These are phyloP conservation scores for Sebastes fasciatus DNA, from an alignment of 2,113 vertebrate genomes.

Conservation along the genomic window DNA sequence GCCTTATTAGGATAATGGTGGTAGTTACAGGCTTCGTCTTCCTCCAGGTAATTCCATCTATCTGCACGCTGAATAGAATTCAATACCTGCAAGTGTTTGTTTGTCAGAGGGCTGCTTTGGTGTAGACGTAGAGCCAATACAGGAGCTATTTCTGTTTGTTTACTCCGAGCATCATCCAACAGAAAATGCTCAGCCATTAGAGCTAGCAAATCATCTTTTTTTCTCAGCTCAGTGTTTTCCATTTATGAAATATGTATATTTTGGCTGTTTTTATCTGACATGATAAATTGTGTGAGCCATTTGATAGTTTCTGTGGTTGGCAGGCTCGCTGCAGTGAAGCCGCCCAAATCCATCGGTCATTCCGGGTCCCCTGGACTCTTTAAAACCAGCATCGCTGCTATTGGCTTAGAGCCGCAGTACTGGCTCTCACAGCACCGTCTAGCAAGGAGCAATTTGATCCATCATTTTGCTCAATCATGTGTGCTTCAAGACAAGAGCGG, in stretches of 20 bases:
- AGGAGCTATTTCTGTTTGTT: slow-evolving; percentile 70
- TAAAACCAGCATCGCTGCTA: slow-evolving; percentile 17
- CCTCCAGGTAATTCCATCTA: slow-evolving; percentile 73
- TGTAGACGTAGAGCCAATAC: slow-evolving; percentile 33
- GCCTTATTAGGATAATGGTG: slow-evolving; percentile 83
- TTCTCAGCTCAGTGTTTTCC: slow-evolving; percentile 40
- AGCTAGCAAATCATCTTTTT: slow-evolving; percentile 38
- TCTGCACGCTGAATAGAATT: slow-evolving; percentile 57
- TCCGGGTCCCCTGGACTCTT: slow-evolving; percentile 33
- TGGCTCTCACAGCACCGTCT: slow-evolving; percentile 28
- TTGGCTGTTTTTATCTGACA: slow-evolving; percentile 31
- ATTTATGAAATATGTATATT: slow-evolving; percentile 66
- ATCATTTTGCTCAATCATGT: slow-evolving; percentile 43
- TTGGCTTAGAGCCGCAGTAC: slow-evolving; percentile 25
- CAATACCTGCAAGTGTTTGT: slow-evolving; percentile 69
- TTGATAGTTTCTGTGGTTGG: slow-evolving; percentile 47
- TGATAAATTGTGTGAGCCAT: slow-evolving; percentile 42
- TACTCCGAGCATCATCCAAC: slow-evolving; percentile 49
- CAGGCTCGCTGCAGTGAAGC: slow-evolving; percentile 17
- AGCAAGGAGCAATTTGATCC: slow-evolving; percentile 41
- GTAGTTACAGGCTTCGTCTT: slow-evolving; percentile 73
- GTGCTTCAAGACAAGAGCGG: slow-evolving; percentile 36
- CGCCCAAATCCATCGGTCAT: slow-evolving; percentile 41
- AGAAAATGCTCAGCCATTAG: slow-evolving; percentile 62
- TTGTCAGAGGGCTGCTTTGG: slow-evolving; percentile 24